These are phyloP conservation scores for Acronicta leporina DNA, from an alignment of 2,888 invertebrate genomes.

Conservation along the genomic window DNA sequence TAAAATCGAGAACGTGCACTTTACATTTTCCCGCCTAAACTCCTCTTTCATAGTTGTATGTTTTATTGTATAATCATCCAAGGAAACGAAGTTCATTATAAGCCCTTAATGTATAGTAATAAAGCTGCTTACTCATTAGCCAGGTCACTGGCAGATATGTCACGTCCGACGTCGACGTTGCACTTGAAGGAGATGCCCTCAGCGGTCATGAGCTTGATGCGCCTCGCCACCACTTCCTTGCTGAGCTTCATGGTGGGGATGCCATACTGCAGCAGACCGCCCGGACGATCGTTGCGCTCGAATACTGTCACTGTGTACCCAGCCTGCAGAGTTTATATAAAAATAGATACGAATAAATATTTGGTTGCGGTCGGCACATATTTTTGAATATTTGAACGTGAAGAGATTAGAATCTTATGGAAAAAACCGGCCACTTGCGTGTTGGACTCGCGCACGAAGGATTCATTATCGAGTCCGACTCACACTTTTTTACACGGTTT, in stretches of 20 bases:
- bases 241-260: constrained; percentile 99
- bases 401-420: no score
- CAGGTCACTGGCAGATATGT: constrained; percentile 93
- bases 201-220: constrained; percentile 95
- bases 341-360: background rate
- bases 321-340: constrained; percentile 86
- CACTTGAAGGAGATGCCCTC: constrained; percentile 98
- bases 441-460: no score
- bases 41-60: no score
- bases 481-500: no score
- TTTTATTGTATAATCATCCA: no score
- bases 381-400: no score
- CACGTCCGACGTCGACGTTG: constrained; percentile 96
- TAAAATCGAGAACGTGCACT: no score
- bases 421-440: no score
- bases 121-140: constrained; percentile 87
- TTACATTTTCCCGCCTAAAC: no score
- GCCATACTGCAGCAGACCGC: constrained; percentile 98
- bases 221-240: constrained; percentile 96
- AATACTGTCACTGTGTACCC: constrained; percentile 99
- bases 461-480: no score
- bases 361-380: no score
- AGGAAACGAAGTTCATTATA: no score
- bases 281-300: constrained; percentile 98
- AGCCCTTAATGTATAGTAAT: constrained; percentile 12